These are phyloP conservation scores for Calephelis nemesis DNA, from an alignment of 1,140 invertebrate genomes.

Conservation along the genomic window DNA sequence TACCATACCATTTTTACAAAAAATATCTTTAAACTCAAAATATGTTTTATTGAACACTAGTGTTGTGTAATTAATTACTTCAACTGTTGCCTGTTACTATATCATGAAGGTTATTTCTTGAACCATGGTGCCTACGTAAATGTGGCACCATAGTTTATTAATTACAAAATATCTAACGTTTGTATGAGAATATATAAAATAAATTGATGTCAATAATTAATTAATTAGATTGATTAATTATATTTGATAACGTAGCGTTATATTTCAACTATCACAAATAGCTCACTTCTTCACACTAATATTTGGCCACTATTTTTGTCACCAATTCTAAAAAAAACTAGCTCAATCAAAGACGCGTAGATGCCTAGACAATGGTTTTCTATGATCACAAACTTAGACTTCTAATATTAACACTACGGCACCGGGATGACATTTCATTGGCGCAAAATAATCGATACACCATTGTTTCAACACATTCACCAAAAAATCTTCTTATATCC, in stretches of 20 bases:
- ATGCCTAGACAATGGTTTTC: constrained; percentile 74
- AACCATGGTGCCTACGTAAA: too few relatives aligned
- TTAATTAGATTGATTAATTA: constrained; percentile 17
- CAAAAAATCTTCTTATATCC: constrained; percentile 45
- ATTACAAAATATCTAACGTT: too few relatives aligned
- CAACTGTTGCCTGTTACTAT: too few relatives aligned
- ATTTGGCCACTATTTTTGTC: constrained; percentile 59
- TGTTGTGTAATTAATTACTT: too few relatives aligned
- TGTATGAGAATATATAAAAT: too few relatives aligned
- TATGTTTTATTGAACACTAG: too few relatives aligned
- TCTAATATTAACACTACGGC: constrained; percentile 78
- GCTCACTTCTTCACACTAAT: constrained; percentile 13
- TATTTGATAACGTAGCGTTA: constrained; percentile 17
- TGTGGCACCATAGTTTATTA: too few relatives aligned
- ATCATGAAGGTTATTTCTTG: too few relatives aligned
- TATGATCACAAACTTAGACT: constrained; percentile 73
- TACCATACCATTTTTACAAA: too few relatives aligned
- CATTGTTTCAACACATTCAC: constrained; percentile 76
- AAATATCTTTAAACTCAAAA: too few relatives aligned
- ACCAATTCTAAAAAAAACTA: constrained; percentile 58
- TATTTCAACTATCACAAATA: constrained; percentile 14
- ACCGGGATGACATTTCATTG: constrained; percentile 77
- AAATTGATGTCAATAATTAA: not conserved
- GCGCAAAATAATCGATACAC: constrained; percentile 79
- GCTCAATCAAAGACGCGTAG: constrained; percentile 74